Conservation (phyloP, 2,113 vertebrate species). For the Rattus norvegicus region GRCr8 NC_086020.1:31293501-31294000, state of each 20-base stretch:
- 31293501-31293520: not conserved
- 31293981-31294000: not conserved
- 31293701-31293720: not conserved
- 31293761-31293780: not conserved
- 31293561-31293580: constrained; percentile 53
- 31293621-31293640: not conserved
- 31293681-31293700: constrained; percentile 7
- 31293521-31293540: not conserved
- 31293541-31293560: constrained; percentile 13
- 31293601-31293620: not conserved
- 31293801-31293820: not conserved
- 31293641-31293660: constrained; percentile 54
- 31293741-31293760: not conserved
- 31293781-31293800: not conserved
- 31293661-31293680: constrained; percentile 41
- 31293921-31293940: not conserved
- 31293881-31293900: not conserved
- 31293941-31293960: not conserved
- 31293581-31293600: not conserved
- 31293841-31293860: not conserved
- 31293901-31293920: not conserved
- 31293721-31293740: not conserved
- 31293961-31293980: not conserved
- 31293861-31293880: not conserved
- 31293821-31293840: not conserved